These are phyloP conservation scores for Drosophila tropicalis DNA, from an alignment of 1,140 invertebrate genomes.

Conservation along the genomic window DNA sequence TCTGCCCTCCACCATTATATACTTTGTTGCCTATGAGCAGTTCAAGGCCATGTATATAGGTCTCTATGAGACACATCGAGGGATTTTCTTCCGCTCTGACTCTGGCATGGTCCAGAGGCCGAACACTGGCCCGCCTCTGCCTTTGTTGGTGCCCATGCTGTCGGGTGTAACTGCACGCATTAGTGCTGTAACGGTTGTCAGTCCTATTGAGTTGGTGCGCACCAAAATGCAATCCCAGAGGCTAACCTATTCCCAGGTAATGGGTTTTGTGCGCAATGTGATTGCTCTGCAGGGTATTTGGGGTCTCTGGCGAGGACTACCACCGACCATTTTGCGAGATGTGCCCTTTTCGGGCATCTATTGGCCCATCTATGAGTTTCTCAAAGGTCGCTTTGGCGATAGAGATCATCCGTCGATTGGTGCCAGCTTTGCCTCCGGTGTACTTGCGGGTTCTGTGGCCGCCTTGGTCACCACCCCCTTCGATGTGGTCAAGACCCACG, in stretches of 20 bases:
- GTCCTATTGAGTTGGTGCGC: slow-evolving; percentile 96
- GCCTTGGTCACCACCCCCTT: slow-evolving; percentile 96
- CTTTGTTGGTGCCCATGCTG: slow-evolving; percentile 90
- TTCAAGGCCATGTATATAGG: slow-evolving; percentile 87
- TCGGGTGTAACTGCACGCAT: slow-evolving; percentile 92
- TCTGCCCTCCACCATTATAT: slow-evolving; percentile 97
- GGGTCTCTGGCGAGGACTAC: slow-evolving; percentile 95
- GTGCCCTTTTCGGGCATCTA: slow-evolving; percentile 99
- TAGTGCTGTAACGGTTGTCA: slow-evolving; percentile 93
- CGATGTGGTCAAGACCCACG: slow-evolving; percentile 99
- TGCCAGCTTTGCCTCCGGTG: slow-evolving; percentile 93
- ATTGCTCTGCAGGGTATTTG: slow-evolving; percentile 89
- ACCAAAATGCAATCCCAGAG: slow-evolving; percentile 99
- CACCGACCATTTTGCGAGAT: slow-evolving; percentile 96
- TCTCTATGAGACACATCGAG: slow-evolving; percentile 82
- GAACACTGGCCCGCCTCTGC: slow-evolving; percentile 84
- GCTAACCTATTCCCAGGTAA: slow-evolving; percentile 91
- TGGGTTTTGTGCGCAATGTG: slow-evolving; percentile 84
- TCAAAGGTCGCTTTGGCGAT: slow-evolving; percentile 87
- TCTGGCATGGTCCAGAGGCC: neutral
- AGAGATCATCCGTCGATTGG: slow-evolving; percentile 88
- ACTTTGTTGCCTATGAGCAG: slow-evolving; percentile 99
- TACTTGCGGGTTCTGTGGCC: slow-evolving; percentile 93
- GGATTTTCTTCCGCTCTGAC: too few species aligned
- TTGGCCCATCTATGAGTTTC: slow-evolving; percentile 95